These are phyloP conservation scores for Rhingia rostrata DNA, from an alignment of 2,888 invertebrate genomes.

Conservation along the genomic window DNA sequence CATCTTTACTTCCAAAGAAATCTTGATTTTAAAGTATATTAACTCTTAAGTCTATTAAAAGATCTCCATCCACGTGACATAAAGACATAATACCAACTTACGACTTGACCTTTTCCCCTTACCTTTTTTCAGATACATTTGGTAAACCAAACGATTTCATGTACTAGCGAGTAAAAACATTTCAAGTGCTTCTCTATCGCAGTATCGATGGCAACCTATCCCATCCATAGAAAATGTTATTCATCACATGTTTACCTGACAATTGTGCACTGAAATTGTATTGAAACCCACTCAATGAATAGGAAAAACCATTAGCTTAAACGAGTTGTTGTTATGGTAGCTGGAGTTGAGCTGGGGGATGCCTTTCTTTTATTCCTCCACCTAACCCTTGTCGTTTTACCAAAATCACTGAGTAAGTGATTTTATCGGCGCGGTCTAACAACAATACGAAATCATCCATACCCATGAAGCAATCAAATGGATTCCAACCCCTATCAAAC, in stretches of 20 bases:
- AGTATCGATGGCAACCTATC: slow-evolving; percentile 64
- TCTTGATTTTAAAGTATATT: background rate
- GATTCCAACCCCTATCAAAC: slow-evolving; percentile 59
- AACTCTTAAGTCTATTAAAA: background rate
- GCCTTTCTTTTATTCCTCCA: slow-evolving; percentile 35
- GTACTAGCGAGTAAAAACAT: slow-evolving; percentile 23
- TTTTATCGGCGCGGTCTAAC: slow-evolving; percentile 69
- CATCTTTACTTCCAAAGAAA: background rate
- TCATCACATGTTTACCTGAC: slow-evolving; percentile 73
- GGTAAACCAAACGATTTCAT: background rate
- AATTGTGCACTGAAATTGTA: slow-evolving; percentile 75
- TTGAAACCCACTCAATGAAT: slow-evolving; percentile 76
- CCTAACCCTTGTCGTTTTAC: slow-evolving; percentile 58
- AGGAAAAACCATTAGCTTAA: slow-evolving; percentile 75
- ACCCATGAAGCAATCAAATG: slow-evolving; percentile 16
- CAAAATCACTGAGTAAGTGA: slow-evolving; percentile 65
- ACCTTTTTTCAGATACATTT: background rate
- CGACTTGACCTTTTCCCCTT: background rate
- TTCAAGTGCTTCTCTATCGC: slow-evolving; percentile 63
- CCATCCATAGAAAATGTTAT: slow-evolving; percentile 39
- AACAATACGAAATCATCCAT: slow-evolving; percentile 61
- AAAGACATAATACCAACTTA: background rate
- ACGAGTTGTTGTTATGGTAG: slow-evolving; percentile 77
- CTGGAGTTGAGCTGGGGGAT: slow-evolving; percentile 6
- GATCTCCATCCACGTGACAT: background rate